These are phyloP conservation scores for Coleophora deauratella DNA, from an alignment of 2,888 invertebrate genomes.

Conservation along the genomic window DNA sequence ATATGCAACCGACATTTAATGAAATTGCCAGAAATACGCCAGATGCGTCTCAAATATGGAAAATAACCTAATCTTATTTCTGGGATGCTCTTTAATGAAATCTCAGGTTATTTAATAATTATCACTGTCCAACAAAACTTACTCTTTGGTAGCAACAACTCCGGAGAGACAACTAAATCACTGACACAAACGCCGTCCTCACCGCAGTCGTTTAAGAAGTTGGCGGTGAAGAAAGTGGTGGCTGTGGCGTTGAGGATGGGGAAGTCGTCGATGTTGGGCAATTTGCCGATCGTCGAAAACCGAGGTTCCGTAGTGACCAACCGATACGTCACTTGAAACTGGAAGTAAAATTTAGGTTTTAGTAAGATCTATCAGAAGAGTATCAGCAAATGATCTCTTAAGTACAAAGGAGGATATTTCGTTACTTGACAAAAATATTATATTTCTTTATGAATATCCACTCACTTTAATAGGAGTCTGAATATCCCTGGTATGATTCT, in stretches of 20 bases:
- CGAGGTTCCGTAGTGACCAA: constrained; percentile 80
- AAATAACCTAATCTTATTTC: no score
- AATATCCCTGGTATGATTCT: constrained; percentile 90
- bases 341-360: constrained; percentile 19
- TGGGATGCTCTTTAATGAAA: no score
- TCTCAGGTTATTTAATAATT: no score
- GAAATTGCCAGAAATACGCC: no score
- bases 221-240: constrained; percentile 84
- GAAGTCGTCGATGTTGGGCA: constrained; percentile 83
- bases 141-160: constrained; percentile 75
- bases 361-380: no score
- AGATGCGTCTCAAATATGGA: no score
- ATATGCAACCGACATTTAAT: no score
- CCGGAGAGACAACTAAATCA: constrained; percentile 79
- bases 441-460: background rate
- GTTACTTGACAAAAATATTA: no score
- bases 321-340: constrained; percentile 89
- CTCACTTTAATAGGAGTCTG: constrained; percentile 86
- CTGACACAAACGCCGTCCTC: constrained; percentile 90
- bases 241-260: constrained; percentile 94
- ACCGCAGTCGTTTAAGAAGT: constrained; percentile 94
- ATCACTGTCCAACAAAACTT: constrained; percentile 24
- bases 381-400: no score
- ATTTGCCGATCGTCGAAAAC: constrained; percentile 60
- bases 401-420: no score